phyloP scores from a whole-genome alignment of 2,888 invertebrate genomes.

The Drosophila siamana region DNA sequence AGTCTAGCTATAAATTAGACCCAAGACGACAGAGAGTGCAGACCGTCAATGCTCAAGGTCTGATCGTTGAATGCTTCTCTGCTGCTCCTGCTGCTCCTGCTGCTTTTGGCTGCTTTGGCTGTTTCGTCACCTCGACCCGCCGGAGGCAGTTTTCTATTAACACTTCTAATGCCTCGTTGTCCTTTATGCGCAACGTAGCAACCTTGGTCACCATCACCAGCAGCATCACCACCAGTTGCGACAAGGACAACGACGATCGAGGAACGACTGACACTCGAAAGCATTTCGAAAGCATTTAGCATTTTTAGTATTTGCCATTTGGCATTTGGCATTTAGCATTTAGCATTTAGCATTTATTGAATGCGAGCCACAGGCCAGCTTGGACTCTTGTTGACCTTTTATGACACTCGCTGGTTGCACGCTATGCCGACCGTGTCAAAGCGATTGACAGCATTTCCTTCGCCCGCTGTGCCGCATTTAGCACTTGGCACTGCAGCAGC shows the following conservation, averaged over 20 bases:
- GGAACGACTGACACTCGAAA: neutral
- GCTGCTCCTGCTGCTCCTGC: slow-evolving; percentile 1
- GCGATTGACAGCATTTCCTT: slow-evolving; percentile 33
- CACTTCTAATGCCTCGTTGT: slow-evolving; percentile 68
- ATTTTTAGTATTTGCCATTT: slow-evolving; percentile 42
- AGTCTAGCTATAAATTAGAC: slow-evolving; percentile 41
- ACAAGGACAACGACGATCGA: slow-evolving; percentile 32
- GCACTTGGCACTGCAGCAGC: slow-evolving; percentile 71
- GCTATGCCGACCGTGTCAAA: slow-evolving; percentile 70
- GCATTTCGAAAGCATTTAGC: slow-evolving; percentile 46
- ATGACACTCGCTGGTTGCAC: slow-evolving; percentile 61
- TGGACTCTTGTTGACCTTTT: slow-evolving; percentile 30
- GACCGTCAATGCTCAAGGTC: slow-evolving; percentile 36
- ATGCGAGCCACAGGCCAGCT: slow-evolving; percentile 4
- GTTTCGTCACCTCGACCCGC: slow-evolving; percentile 56
- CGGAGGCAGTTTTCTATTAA: slow-evolving; percentile 74
- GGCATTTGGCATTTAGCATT: slow-evolving; percentile 24
- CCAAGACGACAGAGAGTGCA: neutral
- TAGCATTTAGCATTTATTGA: neutral
- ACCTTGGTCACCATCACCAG: slow-evolving; percentile 1
- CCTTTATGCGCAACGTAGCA: slow-evolving; percentile 62
- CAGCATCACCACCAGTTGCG: slow-evolving; percentile 44
- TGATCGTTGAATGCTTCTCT: no score
- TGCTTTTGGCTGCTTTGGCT: neutral
- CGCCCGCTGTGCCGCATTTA: slow-evolving; percentile 78